Evolutionary conservation across 2,113 vertebrate species (phyloP).

Genomic region (Dromas ardeola): DNA sequence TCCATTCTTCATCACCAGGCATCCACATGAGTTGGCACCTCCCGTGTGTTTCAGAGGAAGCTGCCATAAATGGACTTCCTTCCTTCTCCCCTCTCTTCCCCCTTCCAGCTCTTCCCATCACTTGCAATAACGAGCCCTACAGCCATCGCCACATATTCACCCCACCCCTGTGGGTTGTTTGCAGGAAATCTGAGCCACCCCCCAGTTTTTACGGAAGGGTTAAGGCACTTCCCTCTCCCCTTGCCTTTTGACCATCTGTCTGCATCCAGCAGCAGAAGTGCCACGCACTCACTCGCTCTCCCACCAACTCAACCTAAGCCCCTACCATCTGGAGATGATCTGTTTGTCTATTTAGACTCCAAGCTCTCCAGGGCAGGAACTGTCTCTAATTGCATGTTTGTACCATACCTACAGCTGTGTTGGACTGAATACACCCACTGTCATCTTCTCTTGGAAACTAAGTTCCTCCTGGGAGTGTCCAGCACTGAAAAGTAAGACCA

Average conservation of each 20-base stretch:
- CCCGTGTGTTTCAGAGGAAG: not conserved
- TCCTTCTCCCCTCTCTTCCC: not conserved
- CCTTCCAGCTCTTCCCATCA: not conserved
- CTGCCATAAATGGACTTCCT: not conserved
- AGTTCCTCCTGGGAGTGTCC: slow-evolving; percentile 47
- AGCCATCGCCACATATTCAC: not conserved
- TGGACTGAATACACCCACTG: slow-evolving; percentile 63
- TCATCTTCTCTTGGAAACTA: slow-evolving; percentile 63
- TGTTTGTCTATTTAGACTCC: slow-evolving; percentile 66
- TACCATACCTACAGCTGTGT: slow-evolving; percentile 66
- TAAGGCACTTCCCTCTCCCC: not conserved
- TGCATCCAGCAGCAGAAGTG: slow-evolving; percentile 35
- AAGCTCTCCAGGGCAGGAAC: slow-evolving; percentile 67
- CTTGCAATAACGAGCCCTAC: not conserved
- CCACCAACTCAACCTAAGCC: slow-evolving; percentile 55
- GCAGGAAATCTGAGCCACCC: not conserved
- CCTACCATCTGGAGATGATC: slow-evolving; percentile 66
- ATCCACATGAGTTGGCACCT: not conserved
- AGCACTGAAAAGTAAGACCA: slow-evolving; percentile 66
- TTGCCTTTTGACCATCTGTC: not conserved
- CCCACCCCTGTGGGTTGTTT: not conserved
- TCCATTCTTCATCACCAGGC: slow-evolving; percentile 16
- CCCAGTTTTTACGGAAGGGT: not conserved
- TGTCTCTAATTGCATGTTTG: slow-evolving; percentile 60
- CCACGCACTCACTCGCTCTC: slow-evolving; percentile 45